Evolutionary conservation across 2,797 vertebrate genomes (phyloP), one percentile per base, ranked within the genome.

Genomic region (Picus viridis): DNA sequence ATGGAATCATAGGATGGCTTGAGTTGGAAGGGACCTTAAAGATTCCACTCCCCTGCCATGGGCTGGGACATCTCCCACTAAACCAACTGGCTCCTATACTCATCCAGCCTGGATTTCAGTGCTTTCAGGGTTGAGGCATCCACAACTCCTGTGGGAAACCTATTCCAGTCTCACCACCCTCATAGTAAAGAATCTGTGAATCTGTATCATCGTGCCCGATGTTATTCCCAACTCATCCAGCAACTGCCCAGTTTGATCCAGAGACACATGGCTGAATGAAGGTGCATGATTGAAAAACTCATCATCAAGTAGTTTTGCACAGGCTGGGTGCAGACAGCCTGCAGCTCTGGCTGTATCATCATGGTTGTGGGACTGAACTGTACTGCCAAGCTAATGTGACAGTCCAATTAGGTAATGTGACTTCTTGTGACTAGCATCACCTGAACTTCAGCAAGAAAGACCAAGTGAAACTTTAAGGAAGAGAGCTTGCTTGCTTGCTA

Each of bases 381-480:
- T 24, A 41, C 36, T 26, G 36, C 1, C 1, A 5, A 86, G 34
- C 51, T 63, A 30, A 49, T 3, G 3, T 30, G 29, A 71, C 34
- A 17, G 14, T 12, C 69, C 74, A 18, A 22, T 89, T 62, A 90
- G 51, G 6, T 36, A 56, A 26, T 0, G 1, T 34, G 27, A 34
- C 19, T 82, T 91, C 47, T 22, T 62, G 54, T 45, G 45, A 78
- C 34, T 17, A 26, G 23, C 2, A 43, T 36, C 2, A 0, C 18
- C 79, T 75, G 49, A 93, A 76, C 43, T 67, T 76, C 41, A 58
- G 47, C 24, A 49, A 81, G 43, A 83, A 83, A 71, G 62, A 69
- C 14, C 74, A 68, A 86, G 10, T 22, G 19, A 58, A 93, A 83
- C 51, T 83, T 54, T 7, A 73, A 77, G 7, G 22, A 80, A 57